Conservation (phyloP, 2,797 vertebrate species). For the Threskiornis aethiopicus region DNA sequence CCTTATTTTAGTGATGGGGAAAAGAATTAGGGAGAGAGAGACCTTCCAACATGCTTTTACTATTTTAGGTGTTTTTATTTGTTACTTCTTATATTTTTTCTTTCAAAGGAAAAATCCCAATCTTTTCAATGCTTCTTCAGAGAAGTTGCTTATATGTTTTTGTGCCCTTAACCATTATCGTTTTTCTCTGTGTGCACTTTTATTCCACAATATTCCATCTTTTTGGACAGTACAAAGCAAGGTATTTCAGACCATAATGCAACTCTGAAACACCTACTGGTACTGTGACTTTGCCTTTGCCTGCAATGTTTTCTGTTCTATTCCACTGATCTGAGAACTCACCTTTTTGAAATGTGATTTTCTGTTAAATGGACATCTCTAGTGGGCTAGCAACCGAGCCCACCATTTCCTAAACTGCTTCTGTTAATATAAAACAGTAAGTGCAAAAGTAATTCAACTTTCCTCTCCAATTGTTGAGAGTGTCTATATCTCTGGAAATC, state of each 20-base stretch:
- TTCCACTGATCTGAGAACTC: background rate
- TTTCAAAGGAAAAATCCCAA: background rate
- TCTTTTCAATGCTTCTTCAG: background rate
- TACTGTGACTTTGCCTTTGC: background rate
- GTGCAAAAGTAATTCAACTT: background rate
- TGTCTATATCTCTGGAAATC: background rate
- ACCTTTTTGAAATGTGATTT: background rate
- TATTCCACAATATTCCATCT: background rate
- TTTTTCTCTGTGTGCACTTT: background rate
- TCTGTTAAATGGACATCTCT: background rate
- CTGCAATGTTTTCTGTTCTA: background rate
- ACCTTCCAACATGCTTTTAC: background rate
- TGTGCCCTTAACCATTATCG: background rate
- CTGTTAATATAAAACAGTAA: background rate
- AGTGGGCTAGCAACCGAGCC: background rate
- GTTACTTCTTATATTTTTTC: background rate
- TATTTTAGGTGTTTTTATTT: background rate
- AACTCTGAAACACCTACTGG: background rate
- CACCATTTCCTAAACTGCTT: background rate
- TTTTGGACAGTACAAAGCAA: background rate
- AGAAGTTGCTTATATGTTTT: background rate
- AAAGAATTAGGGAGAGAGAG: background rate
- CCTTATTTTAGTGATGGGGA: background rate
- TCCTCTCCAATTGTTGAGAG: background rate
- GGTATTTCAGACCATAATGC: background rate